Evolutionary conservation across 2,888 invertebrate species (phyloP), one percentile per base, ranked within the genome.

Genomic region (Drosophila prolongata): DNA sequence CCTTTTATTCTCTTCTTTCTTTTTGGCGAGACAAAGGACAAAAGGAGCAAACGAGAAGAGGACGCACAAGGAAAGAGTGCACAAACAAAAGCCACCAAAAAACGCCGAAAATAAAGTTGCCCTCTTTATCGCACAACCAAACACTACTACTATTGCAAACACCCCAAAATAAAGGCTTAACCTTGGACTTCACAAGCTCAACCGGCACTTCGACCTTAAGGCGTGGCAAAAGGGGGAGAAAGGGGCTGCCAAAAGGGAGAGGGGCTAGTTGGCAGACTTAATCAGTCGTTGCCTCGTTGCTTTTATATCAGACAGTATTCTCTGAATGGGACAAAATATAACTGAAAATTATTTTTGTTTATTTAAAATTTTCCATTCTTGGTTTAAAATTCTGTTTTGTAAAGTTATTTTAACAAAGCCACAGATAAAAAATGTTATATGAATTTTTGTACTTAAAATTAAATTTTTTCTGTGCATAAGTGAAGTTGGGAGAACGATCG

Each of bases 181-280:
- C 79, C 86, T 79, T 79, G 79, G 86, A 79, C 84, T 84, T 78
- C 53, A 61, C 57, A 38, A 42, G 47, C 56, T 50, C 52, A 49
- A 53, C 64, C 60, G 56, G 73, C 76, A 61, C 54, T 60, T 67
- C 43, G 67, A 38, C 67, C 64, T 65, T 24, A 44, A 46, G 30
- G 43, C 24, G 38, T 19, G 19, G 37, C 53, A 27, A 37, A 9
- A 4, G 24, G 47, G 24, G 34, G 35, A 13, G 24, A 14, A 34
- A n/a, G 19, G 35, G 13, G 42, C 34, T n/a, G 10, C 10, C 11
- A 11, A 11, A 8, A 13, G 38, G 24, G 38, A 38, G 42, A 11
- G 19, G 16, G 42, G 9, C 34, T 9, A 16, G 24, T 43, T 42
- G 40, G 37, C n/a, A 47, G 40, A 24, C 70, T 61, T 78, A 84